Conservation (phyloP, 2,888 invertebrate genomes). For the Heliothis peltigera region DNA sequence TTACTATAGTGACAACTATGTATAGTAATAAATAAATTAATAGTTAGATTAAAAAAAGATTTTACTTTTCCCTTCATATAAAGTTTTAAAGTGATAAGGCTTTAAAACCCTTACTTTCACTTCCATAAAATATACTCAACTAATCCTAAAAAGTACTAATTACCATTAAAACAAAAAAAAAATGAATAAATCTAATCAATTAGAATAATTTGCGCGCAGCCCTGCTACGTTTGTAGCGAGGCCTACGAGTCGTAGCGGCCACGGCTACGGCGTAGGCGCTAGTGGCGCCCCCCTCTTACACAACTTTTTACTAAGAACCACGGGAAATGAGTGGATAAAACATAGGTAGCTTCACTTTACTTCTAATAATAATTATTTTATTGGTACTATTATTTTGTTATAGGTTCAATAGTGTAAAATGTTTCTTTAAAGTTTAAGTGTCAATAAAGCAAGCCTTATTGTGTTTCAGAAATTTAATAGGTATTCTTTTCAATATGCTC, state of each 20-base stretch:
- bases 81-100: background rate
- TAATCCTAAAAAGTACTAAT: background rate
- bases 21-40: no score
- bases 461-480: no score
- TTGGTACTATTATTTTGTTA: conserved; percentile 49
- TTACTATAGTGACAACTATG: no score
- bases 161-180: conserved; percentile 29
- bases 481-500: no score
- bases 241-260: conserved; percentile 73
- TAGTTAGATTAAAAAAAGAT: no score
- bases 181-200: conserved; percentile 60
- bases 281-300: conserved; percentile 76
- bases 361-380: conserved; percentile 54
- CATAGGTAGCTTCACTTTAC: conserved; percentile 86
- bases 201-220: conserved; percentile 62
- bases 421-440: background rate
- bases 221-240: conserved; percentile 71
- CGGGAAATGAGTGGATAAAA: conserved; percentile 89
- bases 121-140: accelerated
- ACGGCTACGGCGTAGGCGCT: conserved; percentile 78
- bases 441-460: background rate
- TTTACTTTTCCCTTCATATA: background rate
- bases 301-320: conserved; percentile 89
- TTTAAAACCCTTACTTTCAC: background rate
- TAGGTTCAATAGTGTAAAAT: conserved; percentile 8